Evolutionary conservation across 2,888 invertebrate species (phyloP).

Genomic region (Protula sp.): DNA sequence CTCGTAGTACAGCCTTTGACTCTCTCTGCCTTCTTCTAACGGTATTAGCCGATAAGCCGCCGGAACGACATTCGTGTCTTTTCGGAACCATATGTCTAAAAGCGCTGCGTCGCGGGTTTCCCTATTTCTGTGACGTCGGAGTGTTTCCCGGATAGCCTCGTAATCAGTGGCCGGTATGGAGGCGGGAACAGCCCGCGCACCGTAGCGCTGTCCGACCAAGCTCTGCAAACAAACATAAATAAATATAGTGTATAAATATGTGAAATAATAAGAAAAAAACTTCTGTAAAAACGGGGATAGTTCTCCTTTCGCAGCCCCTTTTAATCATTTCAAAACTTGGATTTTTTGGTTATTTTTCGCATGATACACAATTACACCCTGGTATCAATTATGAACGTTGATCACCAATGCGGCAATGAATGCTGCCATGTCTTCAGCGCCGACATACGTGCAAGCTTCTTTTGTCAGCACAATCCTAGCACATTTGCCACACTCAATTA

Average conservation of each 20-base stretch:
- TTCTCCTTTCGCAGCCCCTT: too few species aligned
- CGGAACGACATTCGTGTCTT: conserved; percentile 41
- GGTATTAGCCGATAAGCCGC: conserved; percentile 32
- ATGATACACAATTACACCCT: too few species aligned
- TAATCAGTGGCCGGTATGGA: conserved; percentile 37
- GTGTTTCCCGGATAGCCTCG: conserved; percentile 31
- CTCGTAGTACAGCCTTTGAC: neutral
- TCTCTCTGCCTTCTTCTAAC: neutral
- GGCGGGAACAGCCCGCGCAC: conserved; percentile 32
- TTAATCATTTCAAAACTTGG: too few species aligned
- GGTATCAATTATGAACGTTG: too few species aligned
- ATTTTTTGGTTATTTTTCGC: too few species aligned
- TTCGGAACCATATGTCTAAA: conserved; percentile 41
- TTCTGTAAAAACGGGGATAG: too few species aligned
- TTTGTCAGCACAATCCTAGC: too few species aligned
- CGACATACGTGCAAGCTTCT: too few species aligned
- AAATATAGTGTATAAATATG: neutral
- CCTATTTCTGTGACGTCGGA: conserved; percentile 35
- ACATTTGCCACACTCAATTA: too few species aligned
- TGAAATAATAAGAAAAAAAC: neutral
- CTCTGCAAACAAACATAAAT: conserved; percentile 27
- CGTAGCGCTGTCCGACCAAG: conserved; percentile 46
- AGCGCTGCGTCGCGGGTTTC: conserved; percentile 37
- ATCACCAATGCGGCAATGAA: too few species aligned
- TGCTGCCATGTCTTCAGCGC: too few species aligned